Evolutionary conservation across 2,113 vertebrate genomes (phyloP), one percentile per base, ranked within the genome.

Genomic region (Hemiscyllium ocellatum): DNA sequence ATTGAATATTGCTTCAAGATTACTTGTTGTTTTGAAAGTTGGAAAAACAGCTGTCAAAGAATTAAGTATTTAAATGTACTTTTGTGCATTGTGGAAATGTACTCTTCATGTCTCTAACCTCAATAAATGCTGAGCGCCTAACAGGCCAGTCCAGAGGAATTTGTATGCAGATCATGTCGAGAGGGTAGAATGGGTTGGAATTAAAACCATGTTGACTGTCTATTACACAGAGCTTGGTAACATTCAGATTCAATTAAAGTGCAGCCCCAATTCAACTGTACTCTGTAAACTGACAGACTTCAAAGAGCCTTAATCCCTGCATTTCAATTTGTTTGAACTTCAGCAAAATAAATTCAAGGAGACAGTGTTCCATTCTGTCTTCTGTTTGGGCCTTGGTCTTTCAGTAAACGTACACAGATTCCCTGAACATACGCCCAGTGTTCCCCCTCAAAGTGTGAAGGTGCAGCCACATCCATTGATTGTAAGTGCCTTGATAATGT

Each of bases 191-290:
- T 95, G 69, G 94, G 24, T 26, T 47, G 52, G 69, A 95, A 95
- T 95, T 95, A 95, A 95, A 95, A 95, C 68, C 94, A 72, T 76
- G 94, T 70, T 72, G 94, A 95, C 76, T 95, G 94, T 70, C 94
- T 76, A 70, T 72, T 76, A 42, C 47, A 69, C 94, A 95, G 69
- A 72, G 94, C 94, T 50, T 70, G 94, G 69, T 52, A 95, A 95
- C 68, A 95, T 95, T 95, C 94, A 70, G 68, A 95, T 95, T 70
- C 94, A 95, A 95, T 95, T 72, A 95, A 95, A 95, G 94, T 72
- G 68, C 69, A 52, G 94, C 68, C 94, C 94, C 69, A 95, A 95
- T 95, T 95, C 94, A 95, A 76, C 37, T 95, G 42, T 72, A 72
- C 68, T 95, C 94, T 72, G 37, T 95, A 95, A 95, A 95, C 94